phyloP scores from a whole-genome alignment of 2,888 invertebrate genomes.

The Spilosoma lubricipeda region DNA sequence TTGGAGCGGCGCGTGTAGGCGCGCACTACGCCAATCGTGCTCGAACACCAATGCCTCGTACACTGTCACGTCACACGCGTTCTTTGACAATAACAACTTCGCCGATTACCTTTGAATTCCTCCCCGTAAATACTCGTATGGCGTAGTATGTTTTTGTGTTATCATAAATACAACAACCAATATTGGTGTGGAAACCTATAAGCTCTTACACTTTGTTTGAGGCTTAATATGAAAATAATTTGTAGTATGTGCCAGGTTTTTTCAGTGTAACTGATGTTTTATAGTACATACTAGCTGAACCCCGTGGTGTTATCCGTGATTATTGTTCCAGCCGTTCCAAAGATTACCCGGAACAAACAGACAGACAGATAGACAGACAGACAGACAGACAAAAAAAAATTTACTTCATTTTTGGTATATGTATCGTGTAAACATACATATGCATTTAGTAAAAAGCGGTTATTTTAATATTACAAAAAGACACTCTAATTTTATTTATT shows the following conservation, averaged over 20 bases:
- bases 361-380: too few species aligned
- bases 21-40: slow-evolving; percentile 14
- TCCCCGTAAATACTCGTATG: slow-evolving; percentile 15
- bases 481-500: too few species aligned
- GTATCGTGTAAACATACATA: too few species aligned
- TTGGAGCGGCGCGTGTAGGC: slow-evolving; percentile 35
- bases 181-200: not conserved
- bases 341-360: too few species aligned
- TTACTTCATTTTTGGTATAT: too few species aligned
- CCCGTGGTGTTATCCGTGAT: too few species aligned
- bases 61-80: slow-evolving; percentile 68
- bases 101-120: slow-evolving; percentile 63
- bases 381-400: too few species aligned
- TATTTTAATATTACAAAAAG: too few species aligned
- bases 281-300: too few species aligned
- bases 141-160: not conserved
- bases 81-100: slow-evolving; percentile 75
- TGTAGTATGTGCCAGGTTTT: not conserved
- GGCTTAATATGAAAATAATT: not conserved
- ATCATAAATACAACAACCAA: not conserved
- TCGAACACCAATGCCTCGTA: slow-evolving; percentile 13
- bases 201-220: not conserved
- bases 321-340: too few species aligned
- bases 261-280: not conserved
- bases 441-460: too few species aligned